Percentiles rank a stretch among this genome's conserved stretches.
Evolutionary conservation across 2,113 vertebrate species (phyloP).

Genomic region (Lycocorax pyrrhopterus): DNA sequence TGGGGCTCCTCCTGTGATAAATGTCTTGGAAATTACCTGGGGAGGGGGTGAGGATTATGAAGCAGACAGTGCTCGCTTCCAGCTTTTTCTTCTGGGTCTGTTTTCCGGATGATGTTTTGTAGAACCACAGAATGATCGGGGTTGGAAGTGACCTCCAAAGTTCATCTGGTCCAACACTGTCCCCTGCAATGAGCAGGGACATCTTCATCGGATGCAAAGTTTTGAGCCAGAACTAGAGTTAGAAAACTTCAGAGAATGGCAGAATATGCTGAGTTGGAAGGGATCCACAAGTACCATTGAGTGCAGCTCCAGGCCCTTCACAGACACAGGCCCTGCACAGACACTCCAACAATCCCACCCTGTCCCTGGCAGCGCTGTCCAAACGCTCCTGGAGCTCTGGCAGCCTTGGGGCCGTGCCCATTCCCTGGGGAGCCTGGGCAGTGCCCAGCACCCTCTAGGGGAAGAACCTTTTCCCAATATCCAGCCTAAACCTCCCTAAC

Average conservation of each 20-base stretch:
- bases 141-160: background rate
- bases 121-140: background rate
- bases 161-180: background rate
- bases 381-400: background rate
- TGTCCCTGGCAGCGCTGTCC: background rate
- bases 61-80: background rate
- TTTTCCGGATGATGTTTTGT: background rate
- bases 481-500: background rate
- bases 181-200: background rate
- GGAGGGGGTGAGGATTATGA: background rate
- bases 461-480: background rate
- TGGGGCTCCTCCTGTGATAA: background rate
- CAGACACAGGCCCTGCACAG: background rate
- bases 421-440: background rate
- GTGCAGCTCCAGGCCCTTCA: background rate
- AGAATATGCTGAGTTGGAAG: background rate
- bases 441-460: background rate
- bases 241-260: background rate
- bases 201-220: background rate
- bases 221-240: background rate
- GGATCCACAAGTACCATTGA: background rate
- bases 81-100: background rate
- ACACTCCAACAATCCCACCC: background rate
- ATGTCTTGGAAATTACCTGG: background rate
- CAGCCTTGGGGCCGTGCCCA: accelerated